Percentiles rank a stretch among this genome's conserved stretches.
phyloP scores from a whole-genome alignment of 1,140 invertebrate species.

The Euborellia annulipes region DNA sequence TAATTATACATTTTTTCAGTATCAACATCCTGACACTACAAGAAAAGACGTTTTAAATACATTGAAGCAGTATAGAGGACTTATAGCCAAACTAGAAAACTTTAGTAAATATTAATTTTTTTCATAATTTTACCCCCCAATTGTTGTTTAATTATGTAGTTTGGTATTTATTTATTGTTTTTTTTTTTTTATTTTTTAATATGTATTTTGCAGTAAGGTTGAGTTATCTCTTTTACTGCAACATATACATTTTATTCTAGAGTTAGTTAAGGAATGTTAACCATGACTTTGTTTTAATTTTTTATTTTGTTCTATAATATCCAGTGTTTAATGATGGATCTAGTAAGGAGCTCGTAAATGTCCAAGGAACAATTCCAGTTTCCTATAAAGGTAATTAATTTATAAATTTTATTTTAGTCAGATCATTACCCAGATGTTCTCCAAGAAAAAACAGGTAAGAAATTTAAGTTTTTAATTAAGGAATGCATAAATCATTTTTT shows the following conservation, averaged over 20 bases:
- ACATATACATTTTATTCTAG: too few species aligned
- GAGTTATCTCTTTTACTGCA: too few species aligned
- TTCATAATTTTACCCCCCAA: background rate
- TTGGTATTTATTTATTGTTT: constrained; percentile 5
- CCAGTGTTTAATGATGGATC: constrained; percentile 84
- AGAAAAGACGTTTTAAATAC: constrained; percentile 54
- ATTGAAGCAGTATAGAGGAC: constrained; percentile 51
- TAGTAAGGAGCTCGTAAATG: constrained; percentile 61
- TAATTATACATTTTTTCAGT: constrained; percentile 38
- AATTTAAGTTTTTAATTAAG: too few species aligned
- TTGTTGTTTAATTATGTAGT: too few species aligned
- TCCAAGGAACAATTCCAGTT: constrained; percentile 87
- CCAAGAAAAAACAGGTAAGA: too few species aligned
- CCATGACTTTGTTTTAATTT: constrained; percentile 5
- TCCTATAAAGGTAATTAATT: constrained; percentile 57
- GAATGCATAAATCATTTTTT: too few species aligned
- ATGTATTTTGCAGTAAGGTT: background rate
- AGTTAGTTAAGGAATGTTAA: too few species aligned
- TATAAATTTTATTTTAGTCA: background rate
- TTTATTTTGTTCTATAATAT: constrained; percentile 11
- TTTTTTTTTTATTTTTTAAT: constrained; percentile 23
- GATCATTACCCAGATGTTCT: background rate
- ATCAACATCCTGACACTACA: constrained; percentile 59
- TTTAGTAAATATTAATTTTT: constrained; percentile 38
- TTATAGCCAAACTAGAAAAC: constrained; percentile 42